phyloP scores from a whole-genome alignment of 2,888 invertebrate genomes.

The Heteromyza rotundicornis region DNA sequence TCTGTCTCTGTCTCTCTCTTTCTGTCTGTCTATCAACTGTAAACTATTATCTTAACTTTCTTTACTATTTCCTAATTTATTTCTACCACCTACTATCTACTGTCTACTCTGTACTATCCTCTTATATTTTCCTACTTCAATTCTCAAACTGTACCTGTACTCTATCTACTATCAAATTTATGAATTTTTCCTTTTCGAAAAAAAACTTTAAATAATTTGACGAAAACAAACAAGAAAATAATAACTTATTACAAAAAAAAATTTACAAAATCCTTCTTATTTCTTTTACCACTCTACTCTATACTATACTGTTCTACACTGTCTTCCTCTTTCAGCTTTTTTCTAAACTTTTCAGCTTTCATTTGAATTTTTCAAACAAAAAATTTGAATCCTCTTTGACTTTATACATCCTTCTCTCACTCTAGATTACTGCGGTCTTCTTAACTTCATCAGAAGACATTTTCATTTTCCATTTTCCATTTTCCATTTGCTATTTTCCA shows the following conservation, averaged over 20 bases:
- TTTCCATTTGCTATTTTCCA: too few species aligned
- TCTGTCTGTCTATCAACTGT: slow-evolving; percentile 2
- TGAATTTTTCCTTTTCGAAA: slow-evolving; percentile 32
- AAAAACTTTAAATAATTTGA: slow-evolving; percentile 43
- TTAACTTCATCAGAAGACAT: too few species aligned
- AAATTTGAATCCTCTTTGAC: too few species aligned
- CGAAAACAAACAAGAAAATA: slow-evolving; percentile 51
- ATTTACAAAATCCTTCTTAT: slow-evolving; percentile 18
- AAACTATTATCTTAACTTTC: slow-evolving; percentile 4
- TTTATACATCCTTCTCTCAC: too few species aligned
- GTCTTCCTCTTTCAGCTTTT: background rate
- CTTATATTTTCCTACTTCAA: too few species aligned
- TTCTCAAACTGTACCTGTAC: slow-evolving; percentile 20
- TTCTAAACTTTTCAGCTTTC: background rate
- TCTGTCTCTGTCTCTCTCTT: slow-evolving; percentile 1
- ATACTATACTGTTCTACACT: slow-evolving; percentile 23
- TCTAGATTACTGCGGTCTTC: too few species aligned
- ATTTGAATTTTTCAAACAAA: background rate
- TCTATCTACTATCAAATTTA: slow-evolving; percentile 31
- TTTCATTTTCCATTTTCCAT: too few species aligned
- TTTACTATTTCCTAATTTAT: slow-evolving; percentile 22
- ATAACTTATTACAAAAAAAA: slow-evolving; percentile 41
- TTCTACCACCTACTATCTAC: slow-evolving; percentile 25
- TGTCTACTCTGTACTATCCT: slow-evolving; percentile 10
- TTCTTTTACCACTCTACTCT: slow-evolving; percentile 21